These are phyloP conservation scores for Habropoda laboriosa DNA, from an alignment of 1,140 invertebrate genomes.

Conservation along the genomic window DNA sequence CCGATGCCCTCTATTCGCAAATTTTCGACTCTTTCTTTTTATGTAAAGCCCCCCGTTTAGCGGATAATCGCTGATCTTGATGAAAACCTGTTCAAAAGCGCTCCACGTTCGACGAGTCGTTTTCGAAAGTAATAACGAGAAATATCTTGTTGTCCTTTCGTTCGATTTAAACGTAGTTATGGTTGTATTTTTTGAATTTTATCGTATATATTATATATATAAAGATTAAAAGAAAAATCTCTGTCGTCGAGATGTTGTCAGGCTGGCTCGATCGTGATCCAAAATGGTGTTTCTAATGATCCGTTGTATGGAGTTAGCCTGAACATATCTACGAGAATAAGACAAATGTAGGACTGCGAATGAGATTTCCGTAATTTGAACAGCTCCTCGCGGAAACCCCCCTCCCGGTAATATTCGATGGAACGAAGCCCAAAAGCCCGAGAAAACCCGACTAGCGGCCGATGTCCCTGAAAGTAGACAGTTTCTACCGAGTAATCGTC, in stretches of 20 bases:
- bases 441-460: conserved; percentile 23
- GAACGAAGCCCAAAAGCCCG: background rate
- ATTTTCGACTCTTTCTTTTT: background rate
- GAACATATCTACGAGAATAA: background rate
- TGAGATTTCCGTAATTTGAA: background rate
- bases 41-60: background rate
- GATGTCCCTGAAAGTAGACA: conserved; percentile 30
- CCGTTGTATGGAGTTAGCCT: conserved; percentile 10
- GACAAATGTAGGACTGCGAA: background rate
- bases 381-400: background rate
- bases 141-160: conserved; percentile 63
- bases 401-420: no score
- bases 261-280: background rate
- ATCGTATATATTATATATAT: conserved; percentile 63
- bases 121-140: conserved; percentile 59
- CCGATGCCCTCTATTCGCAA: no score
- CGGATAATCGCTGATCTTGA: background rate
- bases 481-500: conserved; percentile 38
- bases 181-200: conserved; percentile 65
- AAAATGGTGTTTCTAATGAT: background rate
- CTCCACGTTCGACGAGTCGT: conserved; percentile 35
- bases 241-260: background rate
- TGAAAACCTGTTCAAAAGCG: background rate
- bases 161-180: conserved; percentile 57
- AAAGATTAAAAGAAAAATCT: conserved; percentile 51